Conservation (phyloP, 2,888 invertebrate species). For the Palloptera scutellata region DNA sequence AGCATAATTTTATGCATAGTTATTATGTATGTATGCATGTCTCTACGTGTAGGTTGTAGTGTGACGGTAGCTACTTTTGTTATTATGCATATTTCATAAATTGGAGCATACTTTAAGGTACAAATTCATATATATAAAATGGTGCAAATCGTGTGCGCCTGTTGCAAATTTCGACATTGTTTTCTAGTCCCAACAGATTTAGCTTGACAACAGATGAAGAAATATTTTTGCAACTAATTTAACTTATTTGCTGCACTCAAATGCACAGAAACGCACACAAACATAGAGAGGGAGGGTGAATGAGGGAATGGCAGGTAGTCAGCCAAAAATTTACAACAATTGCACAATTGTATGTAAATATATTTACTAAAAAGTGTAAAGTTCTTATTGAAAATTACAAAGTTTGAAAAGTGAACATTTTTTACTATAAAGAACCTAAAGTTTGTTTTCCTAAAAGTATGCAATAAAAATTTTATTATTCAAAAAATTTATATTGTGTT, state of each 20-base stretch:
- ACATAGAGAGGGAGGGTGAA: too few relatives aligned
- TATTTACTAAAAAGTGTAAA: too few relatives aligned
- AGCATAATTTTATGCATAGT: slow-evolving; percentile 3
- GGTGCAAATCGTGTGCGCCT: not conserved
- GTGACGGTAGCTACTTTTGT: not conserved
- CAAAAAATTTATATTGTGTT: too few relatives aligned
- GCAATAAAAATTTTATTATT: too few relatives aligned
- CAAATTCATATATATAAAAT: slow-evolving; percentile 23
- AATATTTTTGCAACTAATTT: slow-evolving; percentile 62
- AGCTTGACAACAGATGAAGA: slow-evolving; percentile 26
- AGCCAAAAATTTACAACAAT: too few relatives aligned
- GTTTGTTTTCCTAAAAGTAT: too few relatives aligned
- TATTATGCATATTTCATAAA: slow-evolving; percentile 38
- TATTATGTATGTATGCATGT: not conserved
- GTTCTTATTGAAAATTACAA: too few relatives aligned
- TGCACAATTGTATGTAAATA: too few relatives aligned
- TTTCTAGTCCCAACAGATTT: slow-evolving; percentile 31
- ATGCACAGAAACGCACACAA: too few relatives aligned
- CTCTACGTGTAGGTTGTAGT: not conserved
- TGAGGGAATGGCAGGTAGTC: too few relatives aligned
- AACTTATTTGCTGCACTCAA: slow-evolving; percentile 41
- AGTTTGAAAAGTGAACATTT: too few relatives aligned
- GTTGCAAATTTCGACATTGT: slow-evolving; percentile 32
- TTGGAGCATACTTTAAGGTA: slow-evolving; percentile 38
- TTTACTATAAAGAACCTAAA: too few relatives aligned